Evolutionary conservation across 2,888 invertebrate genomes (phyloP).

Genomic region (Hipparchia sbordonii): DNA sequence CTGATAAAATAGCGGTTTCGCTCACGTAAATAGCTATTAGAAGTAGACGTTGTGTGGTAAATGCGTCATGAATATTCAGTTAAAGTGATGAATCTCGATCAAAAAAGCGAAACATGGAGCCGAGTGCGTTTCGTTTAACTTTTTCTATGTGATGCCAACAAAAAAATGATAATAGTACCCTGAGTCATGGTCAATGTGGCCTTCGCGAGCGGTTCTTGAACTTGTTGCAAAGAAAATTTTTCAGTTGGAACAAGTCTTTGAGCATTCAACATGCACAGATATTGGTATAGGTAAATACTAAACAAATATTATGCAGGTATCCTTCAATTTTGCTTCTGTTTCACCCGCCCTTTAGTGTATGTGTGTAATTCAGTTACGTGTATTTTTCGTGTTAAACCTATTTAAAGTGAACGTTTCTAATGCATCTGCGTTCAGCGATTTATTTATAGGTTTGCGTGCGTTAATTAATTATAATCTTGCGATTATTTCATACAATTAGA

Average conservation of each 20-base stretch:
- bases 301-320: neutral
- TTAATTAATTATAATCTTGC: neutral
- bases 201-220: conserved; percentile 73
- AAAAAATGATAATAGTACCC: conserved; percentile 63
- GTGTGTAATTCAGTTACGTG: neutral
- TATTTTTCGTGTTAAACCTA: neutral
- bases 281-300: conserved; percentile 49
- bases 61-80: conserved; percentile 28
- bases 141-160: conserved; percentile 60
- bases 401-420: conserved; percentile 2
- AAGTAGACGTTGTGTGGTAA: conserved; percentile 1
- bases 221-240: conserved; percentile 47
- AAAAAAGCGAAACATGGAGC: conserved; percentile 22
- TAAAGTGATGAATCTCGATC: conserved; percentile 24
- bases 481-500: neutral
- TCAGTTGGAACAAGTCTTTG: conserved; percentile 44
- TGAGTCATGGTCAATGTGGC: conserved; percentile 69
- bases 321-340: neutral
- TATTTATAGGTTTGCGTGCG: neutral
- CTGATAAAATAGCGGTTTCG: neutral
- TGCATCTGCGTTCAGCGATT: neutral
- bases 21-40: conserved; percentile 18
- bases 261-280: conserved; percentile 57
- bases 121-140: conserved; percentile 36
- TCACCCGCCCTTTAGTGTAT: neutral